These are phyloP conservation scores for Barnardius zonarius DNA, from an alignment of 2,113 vertebrate genomes.

Conservation along the genomic window DNA sequence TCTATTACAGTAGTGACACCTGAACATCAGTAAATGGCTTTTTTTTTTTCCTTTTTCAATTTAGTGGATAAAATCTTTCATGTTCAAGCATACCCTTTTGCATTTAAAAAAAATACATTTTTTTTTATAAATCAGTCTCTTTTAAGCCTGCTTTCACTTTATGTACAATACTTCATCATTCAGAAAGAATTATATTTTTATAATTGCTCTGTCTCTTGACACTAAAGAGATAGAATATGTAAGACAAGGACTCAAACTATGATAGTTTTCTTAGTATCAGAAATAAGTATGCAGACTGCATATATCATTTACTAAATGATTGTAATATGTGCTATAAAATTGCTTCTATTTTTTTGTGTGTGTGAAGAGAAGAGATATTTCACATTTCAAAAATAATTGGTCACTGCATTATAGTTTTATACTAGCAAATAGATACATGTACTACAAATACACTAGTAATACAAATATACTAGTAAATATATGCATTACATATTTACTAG, in stretches of 20 bases:
- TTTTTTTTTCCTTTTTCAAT: neutral
- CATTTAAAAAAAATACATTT: neutral
- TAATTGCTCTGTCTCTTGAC: neutral
- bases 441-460: neutral
- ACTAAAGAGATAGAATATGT: neutral
- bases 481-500: neutral
- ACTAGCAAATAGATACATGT: neutral
- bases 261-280: neutral
- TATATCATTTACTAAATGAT: neutral
- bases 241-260: neutral
- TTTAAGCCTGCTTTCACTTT: neutral
- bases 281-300: neutral
- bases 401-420: neutral
- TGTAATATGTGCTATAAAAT: neutral
- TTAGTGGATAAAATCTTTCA: neutral
- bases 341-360: neutral
- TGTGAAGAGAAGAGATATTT: neutral
- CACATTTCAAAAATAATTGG: neutral
- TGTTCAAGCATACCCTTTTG: neutral
- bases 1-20: neutral
- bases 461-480: neutral
- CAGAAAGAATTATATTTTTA: neutral
- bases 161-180: neutral
- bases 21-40: neutral
- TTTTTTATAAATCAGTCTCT: neutral